A percentile compares a stretch with the other conserved stretches of the same genome.
These are phyloP conservation scores for Acrobasis repandana DNA, from an alignment of 2,888 invertebrate genomes.

Conservation along the genomic window DNA sequence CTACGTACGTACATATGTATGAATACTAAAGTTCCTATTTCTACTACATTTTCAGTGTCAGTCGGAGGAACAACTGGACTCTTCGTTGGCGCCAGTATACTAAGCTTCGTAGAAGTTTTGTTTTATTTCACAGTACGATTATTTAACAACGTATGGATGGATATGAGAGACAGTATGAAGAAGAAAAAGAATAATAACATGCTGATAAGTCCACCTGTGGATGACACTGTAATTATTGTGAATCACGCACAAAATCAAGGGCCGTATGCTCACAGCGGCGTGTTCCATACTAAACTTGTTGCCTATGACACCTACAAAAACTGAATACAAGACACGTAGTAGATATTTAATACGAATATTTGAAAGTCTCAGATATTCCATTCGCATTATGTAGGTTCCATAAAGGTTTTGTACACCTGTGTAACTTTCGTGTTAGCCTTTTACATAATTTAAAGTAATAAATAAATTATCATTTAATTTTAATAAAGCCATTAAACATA, in stretches of 20 bases:
- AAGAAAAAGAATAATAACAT: slow-evolving; percentile 11
- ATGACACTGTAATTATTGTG: not conserved
- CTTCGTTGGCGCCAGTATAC: slow-evolving; percentile 86
- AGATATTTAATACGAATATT: too few relatives aligned
- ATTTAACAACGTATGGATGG: slow-evolving; percentile 59
- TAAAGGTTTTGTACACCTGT: too few relatives aligned
- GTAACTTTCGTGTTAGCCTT: too few relatives aligned
- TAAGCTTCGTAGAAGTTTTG: slow-evolving; percentile 85
- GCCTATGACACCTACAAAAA: slow-evolving; percentile 12
- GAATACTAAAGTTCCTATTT: not conserved
- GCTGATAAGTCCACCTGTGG: not conserved
- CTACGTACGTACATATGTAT: not conserved
- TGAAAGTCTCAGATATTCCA: too few relatives aligned
- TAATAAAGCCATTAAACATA: too few relatives aligned
- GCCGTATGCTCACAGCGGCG: slow-evolving; percentile 32
- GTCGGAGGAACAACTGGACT: slow-evolving; percentile 86
- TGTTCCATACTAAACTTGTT: slow-evolving; percentile 17
- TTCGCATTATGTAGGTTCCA: too few relatives aligned
- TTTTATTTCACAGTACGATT: slow-evolving; percentile 84
- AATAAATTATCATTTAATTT: too few relatives aligned
- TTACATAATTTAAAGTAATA: too few relatives aligned
- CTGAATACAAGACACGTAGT: not conserved
- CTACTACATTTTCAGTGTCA: slow-evolving; percentile 74
- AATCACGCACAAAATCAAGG: slow-evolving; percentile 4
- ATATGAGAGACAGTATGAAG: slow-evolving; percentile 37